phyloP scores from a whole-genome alignment of 1,140 invertebrate genomes.

The Eulimnadia texana region DNA sequence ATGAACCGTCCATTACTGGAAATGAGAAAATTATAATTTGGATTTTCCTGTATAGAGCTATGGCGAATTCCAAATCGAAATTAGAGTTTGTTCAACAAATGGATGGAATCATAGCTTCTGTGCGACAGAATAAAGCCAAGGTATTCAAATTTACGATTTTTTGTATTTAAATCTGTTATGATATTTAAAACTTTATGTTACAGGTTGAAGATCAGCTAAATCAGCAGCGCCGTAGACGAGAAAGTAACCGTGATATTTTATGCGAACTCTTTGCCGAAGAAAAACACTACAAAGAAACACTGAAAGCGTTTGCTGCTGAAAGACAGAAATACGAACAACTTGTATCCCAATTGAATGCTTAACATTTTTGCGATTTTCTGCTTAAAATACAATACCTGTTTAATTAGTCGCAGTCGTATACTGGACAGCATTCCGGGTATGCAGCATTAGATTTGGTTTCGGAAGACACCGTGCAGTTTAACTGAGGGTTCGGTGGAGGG shows the following conservation, averaged over 20 bases:
- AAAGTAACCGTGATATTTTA: neutral
- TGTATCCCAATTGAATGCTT: neutral
- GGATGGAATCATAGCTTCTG: conserved; percentile 67
- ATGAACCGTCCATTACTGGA: too few species aligned
- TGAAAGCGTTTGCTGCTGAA: conserved; percentile 1
- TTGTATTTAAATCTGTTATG: neutral
- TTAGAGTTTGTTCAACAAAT: conserved; percentile 81
- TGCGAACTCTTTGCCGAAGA: neutral
- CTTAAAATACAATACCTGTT: too few species aligned
- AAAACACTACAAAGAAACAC: conserved; percentile 4
- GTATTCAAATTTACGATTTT: too few species aligned
- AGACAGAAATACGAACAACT: conserved; percentile 3
- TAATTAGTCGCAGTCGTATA: too few species aligned
- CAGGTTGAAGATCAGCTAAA: conserved; percentile 10
- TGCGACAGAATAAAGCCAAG: conserved; percentile 65
- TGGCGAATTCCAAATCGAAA: conserved; percentile 34
- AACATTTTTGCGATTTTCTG: neutral
- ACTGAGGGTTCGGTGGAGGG: too few species aligned
- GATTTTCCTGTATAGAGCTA: conserved; percentile 25
- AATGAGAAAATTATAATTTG: too few species aligned
- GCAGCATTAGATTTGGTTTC: too few species aligned
- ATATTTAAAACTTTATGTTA: neutral
- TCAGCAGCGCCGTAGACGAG: conserved; percentile 1
- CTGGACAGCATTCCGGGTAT: too few species aligned
- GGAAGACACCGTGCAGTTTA: too few species aligned